A percentile compares a stretch with the other conserved stretches of the same genome.
These are phyloP conservation scores for Eremobia ochroleuca DNA, from an alignment of 2,888 invertebrate species.

Conservation along the genomic window DNA sequence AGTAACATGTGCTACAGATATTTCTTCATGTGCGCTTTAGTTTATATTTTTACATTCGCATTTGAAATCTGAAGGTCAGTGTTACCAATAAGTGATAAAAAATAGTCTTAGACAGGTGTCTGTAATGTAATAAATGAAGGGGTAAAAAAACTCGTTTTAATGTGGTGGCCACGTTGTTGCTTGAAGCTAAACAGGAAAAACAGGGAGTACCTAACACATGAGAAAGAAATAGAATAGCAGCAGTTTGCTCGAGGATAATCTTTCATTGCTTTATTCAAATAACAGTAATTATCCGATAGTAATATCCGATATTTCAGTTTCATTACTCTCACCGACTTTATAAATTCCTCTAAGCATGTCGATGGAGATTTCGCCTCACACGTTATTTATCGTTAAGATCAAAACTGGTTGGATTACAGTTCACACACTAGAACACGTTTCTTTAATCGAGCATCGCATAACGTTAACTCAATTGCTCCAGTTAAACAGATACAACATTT, in stretches of 20 bases:
- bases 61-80: constrained; percentile 48
- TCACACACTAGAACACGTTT: constrained; percentile 49
- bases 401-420: constrained; percentile 51
- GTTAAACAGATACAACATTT: constrained; percentile 36
- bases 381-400: constrained; percentile 25
- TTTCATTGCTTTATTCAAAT: neutral
- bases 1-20: constrained; percentile 15
- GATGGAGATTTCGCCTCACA: constrained; percentile 28
- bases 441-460: constrained; percentile 44
- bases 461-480: constrained; percentile 43
- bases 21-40: constrained; percentile 37
- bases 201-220: neutral
- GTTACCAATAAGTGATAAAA: constrained; percentile 45
- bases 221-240: neutral
- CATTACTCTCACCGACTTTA: constrained; percentile 10
- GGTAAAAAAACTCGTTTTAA: constrained; percentile 5
- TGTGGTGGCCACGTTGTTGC: neutral
- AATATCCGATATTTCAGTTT: neutral
- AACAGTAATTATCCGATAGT: too few relatives aligned
- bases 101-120: constrained; percentile 1
- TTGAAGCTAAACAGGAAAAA: neutral
- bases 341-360: constrained; percentile 4
- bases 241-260: neutral
- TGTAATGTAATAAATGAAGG: constrained; percentile 6
- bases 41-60: constrained; percentile 27